Conservation (phyloP, 2,113 vertebrate genomes). For the Pao palembangensis region DNA sequence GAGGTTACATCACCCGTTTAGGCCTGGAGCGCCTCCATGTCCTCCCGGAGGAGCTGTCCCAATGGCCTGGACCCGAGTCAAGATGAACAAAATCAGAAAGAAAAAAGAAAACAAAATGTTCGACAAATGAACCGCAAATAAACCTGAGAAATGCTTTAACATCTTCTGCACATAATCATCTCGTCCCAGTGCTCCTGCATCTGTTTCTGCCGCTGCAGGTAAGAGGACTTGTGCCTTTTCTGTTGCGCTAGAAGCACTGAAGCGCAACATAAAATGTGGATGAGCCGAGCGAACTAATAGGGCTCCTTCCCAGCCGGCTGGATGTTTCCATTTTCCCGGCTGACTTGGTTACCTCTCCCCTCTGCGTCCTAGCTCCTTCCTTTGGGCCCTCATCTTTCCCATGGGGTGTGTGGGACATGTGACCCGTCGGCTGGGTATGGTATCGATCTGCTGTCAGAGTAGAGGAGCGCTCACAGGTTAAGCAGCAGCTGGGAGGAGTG, state of each 20-base stretch:
- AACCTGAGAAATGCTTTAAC: too few species aligned
- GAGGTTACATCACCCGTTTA: too few species aligned
- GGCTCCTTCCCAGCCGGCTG: conserved; percentile 14
- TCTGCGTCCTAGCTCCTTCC: conserved; percentile 7
- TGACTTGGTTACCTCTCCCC: conserved; percentile 1
- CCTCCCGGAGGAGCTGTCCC: too few species aligned
- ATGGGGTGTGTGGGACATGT: conserved; percentile 1
- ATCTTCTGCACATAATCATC: too few species aligned
- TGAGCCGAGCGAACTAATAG: neutral
- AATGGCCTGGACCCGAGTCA: too few species aligned
- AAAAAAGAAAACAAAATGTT: too few species aligned
- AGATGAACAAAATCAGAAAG: too few species aligned
- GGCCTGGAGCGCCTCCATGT: too few species aligned
- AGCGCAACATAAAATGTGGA: neutral
- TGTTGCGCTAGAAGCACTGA: neutral
- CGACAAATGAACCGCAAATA: too few species aligned
- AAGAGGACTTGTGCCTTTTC: neutral
- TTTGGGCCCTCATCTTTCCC: conserved; percentile 7
- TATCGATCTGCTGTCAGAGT: conserved; percentile 17
- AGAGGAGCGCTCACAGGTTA: conserved; percentile 14
- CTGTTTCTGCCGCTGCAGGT: too few species aligned
- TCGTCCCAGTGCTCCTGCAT: too few species aligned
- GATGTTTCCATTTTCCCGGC: conserved; percentile 6
- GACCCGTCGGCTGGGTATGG: conserved; percentile 7
- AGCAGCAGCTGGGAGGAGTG: conserved; percentile 9